Evolutionary conservation across 2,113 vertebrate genomes (phyloP), one percentile per base, ranked within the genome.

Genomic region (Nanorana parkeri): DNA sequence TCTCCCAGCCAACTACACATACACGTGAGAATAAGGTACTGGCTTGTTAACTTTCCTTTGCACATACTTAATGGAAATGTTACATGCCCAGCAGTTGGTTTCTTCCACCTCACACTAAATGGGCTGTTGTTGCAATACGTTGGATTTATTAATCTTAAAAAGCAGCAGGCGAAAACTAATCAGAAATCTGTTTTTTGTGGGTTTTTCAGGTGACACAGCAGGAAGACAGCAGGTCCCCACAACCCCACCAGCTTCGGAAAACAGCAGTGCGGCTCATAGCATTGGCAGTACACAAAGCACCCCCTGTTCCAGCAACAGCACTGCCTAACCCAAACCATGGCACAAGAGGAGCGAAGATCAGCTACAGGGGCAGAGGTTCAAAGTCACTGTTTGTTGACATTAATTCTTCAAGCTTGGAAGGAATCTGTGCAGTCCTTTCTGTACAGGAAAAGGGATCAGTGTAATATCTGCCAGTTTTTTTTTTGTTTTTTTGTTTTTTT

Each of bases 211-310:
- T 85, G 95, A 92, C 75, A 79, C 91, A 5, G 88, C 89, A 0
- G 91, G 92, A 80, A 87, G 91, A 4, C 96, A 95, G 90, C 95
- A 89, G 81, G 94, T 95, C 17, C 93, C 95, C n/a, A 95, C 92
- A 0, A 92, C 94, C 0, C 92, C 91, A 0, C 94, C 95, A 0
- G 93, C 89, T 84, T 99, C 97, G 0, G 96, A 98, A 80, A 98
- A 96, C 94, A 98, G 96, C 95, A 99, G 98, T 0, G 94, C 95
- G 0, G 96, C 96, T 0, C 96, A 95, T 91, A 99, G 98, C 84
- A 95, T 99, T 0, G 97, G 96, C 89, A 99, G 97, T 92, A 99
- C 96, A 0, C 97, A 97, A 84, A 98, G 98, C 93, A 99, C 97
- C 0, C 97, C 98, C 20, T 99, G 98, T 80, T 98, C 97, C 81